Percentiles rank a stretch among this genome's conserved stretches.
Evolutionary conservation across 2,888 invertebrate genomes (phyloP).

Genomic region (Sarcophaga variegata): DNA sequence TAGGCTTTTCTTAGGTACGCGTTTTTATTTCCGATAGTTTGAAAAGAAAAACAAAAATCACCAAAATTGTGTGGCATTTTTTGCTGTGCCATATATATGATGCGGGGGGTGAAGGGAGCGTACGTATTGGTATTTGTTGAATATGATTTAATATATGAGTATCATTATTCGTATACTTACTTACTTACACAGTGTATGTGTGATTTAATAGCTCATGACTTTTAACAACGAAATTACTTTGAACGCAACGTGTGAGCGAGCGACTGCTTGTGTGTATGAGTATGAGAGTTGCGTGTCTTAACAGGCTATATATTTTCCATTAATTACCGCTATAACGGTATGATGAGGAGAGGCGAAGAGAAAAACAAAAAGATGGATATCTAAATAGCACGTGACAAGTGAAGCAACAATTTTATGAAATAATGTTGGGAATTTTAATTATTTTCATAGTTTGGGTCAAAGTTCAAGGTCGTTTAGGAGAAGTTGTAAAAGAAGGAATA

Average conservation of each 20-base stretch:
- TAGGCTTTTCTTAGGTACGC: too few species aligned
- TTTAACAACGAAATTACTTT: neutral
- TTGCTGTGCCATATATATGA: neutral
- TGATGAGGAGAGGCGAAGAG: neutral
- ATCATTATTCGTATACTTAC: slow-evolving; percentile 10
- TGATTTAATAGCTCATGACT: slow-evolving; percentile 10
- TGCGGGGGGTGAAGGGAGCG: too few species aligned
- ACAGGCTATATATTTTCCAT: neutral
- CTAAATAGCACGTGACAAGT: neutral
- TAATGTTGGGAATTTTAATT: neutral
- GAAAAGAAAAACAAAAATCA: too few species aligned
- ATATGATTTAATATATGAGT: neutral
- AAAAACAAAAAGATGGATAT: neutral
- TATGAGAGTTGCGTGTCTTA: slow-evolving; percentile 9
- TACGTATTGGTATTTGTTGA: too few species aligned
- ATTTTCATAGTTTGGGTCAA: neutral
- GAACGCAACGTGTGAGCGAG: neutral
- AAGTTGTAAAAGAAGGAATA: too few species aligned
- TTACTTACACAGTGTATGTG: too few species aligned
- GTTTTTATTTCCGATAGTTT: too few species aligned
- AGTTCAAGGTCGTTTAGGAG: too few species aligned
- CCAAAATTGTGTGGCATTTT: neutral
- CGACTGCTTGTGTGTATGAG: neutral
- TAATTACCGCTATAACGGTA: neutral
- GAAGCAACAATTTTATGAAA: slow-evolving; percentile 7